These are phyloP conservation scores for Tilapia sparmanii DNA, from an alignment of 2,113 vertebrate species.

Conservation along the genomic window DNA sequence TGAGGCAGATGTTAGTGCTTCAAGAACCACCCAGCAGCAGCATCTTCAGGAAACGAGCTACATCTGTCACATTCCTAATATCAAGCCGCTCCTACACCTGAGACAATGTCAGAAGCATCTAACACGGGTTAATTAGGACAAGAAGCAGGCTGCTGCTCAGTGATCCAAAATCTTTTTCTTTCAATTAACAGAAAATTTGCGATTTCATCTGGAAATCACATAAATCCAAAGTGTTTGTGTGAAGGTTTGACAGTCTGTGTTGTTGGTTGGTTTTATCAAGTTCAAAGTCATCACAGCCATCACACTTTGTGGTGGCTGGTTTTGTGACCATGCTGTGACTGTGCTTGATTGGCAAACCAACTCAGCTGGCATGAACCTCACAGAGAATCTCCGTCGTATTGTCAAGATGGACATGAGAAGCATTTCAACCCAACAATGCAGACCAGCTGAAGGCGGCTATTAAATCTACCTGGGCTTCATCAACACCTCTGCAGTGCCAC, in stretches of 20 bases:
- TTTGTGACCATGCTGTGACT: background rate
- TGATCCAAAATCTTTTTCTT: background rate
- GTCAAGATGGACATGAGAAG: background rate
- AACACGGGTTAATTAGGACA: background rate
- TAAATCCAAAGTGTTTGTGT: background rate
- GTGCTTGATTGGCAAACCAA: background rate
- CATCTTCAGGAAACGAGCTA: too few relatives aligned
- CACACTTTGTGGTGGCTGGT: background rate
- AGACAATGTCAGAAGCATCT: too few relatives aligned
- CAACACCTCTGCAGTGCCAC: background rate
- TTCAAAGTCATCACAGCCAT: background rate
- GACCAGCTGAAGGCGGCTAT: background rate
- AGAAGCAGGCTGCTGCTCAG: background rate
- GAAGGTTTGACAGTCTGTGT: background rate
- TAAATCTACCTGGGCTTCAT: rapidly evolving
- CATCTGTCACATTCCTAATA: too few relatives aligned
- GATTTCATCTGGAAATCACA: background rate
- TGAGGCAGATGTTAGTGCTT: too few relatives aligned
- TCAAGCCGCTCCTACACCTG: too few relatives aligned
- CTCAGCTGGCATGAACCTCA: background rate
- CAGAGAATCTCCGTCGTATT: background rate
- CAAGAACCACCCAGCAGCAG: too few relatives aligned
- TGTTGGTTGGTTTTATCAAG: background rate
- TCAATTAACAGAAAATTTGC: background rate
- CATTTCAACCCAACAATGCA: background rate